phyloP scores from a whole-genome alignment of 2,888 invertebrate genomes.

The Nymphalis urticae region DNA sequence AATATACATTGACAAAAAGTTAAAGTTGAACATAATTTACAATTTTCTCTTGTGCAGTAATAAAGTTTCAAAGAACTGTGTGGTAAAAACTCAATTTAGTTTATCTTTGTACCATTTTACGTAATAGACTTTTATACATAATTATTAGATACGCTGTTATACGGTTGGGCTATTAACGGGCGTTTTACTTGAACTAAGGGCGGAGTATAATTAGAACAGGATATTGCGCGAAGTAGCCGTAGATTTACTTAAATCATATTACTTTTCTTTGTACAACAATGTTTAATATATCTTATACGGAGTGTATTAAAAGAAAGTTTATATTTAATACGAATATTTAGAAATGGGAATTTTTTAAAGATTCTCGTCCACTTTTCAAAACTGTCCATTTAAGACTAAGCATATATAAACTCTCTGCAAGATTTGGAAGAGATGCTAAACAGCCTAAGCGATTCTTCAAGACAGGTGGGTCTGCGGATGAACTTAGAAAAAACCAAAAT shows the following conservation, averaged over 20 bases:
- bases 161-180: slow-evolving; percentile 47
- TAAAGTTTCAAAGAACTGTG: background rate
- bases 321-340: no score
- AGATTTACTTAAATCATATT: background rate
- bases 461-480: no score
- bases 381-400: no score
- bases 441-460: no score
- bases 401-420: no score
- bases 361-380: no score
- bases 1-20: no score
- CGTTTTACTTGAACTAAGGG: slow-evolving; percentile 48
- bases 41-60: background rate
- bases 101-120: slow-evolving; percentile 15
- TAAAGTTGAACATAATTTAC: background rate
- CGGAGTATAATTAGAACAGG: slow-evolving; percentile 46
- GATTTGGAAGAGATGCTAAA: no score
- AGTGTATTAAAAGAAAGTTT: no score
- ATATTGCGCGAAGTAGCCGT: slow-evolving; percentile 36
- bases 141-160: slow-evolving; percentile 35
- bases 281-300: background rate
- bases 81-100: background rate
- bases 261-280: background rate
- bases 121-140: slow-evolving; percentile 28
- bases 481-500: no score
- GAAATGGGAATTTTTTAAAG: no score